Base-by-base conservation (phyloP, 2,888 invertebrate genomes). In the Labia minor region DNA sequence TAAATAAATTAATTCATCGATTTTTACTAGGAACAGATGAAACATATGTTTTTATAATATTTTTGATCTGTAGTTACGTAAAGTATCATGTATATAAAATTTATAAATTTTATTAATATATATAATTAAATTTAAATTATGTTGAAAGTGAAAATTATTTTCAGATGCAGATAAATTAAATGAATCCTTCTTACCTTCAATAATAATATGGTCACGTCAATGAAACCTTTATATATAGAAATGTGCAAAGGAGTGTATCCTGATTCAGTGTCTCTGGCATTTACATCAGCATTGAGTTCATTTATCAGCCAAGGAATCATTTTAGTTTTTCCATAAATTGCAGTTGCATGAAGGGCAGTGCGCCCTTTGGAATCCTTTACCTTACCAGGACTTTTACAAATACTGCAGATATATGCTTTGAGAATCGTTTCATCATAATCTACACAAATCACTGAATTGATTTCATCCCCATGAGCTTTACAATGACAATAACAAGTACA, bases 211-310 rank as follows among this genome's bases (percentile, higher is more conserved):
- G 90, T 87, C 37, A 85, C 82, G 73, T 86, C 83, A 70, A 94
- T 83, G 73, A 91, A 89, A 0, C 93, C 93, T 77, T 91, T 91
- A 76, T 88, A 91, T 19, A 92, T 79, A 70, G 90, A 87, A 66
- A 90, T 80, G 75, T 94, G 94, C 20, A 94, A 78, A 0, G 93
- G 84, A 8, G 90, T 92, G 77, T 89, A 90, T 0, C 88, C 88
- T 0, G 88, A 89, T 75, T 90, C 90, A 0, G 77, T 74, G 75
- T 91, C 90, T 69, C 82, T 82, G 0, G 80, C 80, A 73, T 87
- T 86, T 1, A 85, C 79, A 67, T 87, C 86, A 0, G 85, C 85
- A 68, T 80, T 77, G 64, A 77, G 77, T 71, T 85, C 83, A 64
- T 84, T 82, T 1, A 89, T 73, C 0, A 94, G 78, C 92, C 92